Evolutionary conservation across 2,797 vertebrate genomes (phyloP), one percentile per base, ranked within the genome.

Genomic region (Xiphorhynchus erythropygius): DNA sequence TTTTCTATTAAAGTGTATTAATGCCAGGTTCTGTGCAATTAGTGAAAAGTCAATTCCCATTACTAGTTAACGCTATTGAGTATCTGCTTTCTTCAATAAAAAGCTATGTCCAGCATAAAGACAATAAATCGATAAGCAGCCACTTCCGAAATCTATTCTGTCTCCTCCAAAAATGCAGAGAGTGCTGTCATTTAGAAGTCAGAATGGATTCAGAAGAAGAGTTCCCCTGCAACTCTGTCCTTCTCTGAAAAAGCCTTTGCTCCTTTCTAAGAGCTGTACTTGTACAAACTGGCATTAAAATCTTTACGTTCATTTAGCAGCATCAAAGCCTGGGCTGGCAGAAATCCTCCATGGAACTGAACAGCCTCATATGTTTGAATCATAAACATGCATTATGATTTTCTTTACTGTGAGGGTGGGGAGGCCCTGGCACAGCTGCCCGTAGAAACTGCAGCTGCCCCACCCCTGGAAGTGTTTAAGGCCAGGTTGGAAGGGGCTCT

Each of bases 71-170:
- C 98, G 94, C 97, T 98, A 99, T 99, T 98, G 98, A 99, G 97
- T 98, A 99, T 98, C 98, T 99, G 98, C 98, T 99, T 98, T 98
- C 98, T 98, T 98, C 98, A 99, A 99, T 99, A 99, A 99, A 99
- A 99, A 98, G 98, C 98, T 97, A 97, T 98, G 98, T 98, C 98
- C 97, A 96, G 98, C 97, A 97, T 96, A 97, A 98, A 97, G 98
- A 97, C 98, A 96, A 96, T 98, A 97, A 98, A 98, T 99, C 98
- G 90, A 99, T 99, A 94, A 92, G 96, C 96, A 98, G 97, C 98
- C 95, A 90, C 97, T 98, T 98, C 96, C 98, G 97, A 97, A 98
- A 98, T 96, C 90, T 93, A 94, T 97, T 93, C 95, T 92, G 93
- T 93, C 92, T 97, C 89, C 92, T 96, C 93, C 62, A 73, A 94